A percentile compares a stretch with the other conserved stretches of the same genome.
phyloP scores from a whole-genome alignment of 2,888 invertebrate genomes.

The Trichopria drosophilae region DNA sequence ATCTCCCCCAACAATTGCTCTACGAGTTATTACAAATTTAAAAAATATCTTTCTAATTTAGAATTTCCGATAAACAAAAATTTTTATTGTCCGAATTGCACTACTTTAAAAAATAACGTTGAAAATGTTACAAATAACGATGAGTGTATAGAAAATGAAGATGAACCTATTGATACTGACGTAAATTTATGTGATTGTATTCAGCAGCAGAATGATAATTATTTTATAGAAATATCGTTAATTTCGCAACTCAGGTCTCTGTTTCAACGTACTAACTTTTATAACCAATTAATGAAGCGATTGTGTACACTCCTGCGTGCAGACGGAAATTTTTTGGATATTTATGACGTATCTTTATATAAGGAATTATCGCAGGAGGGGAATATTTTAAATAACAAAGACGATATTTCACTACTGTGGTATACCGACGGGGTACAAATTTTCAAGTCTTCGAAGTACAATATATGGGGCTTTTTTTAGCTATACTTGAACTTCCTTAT shows the following conservation, averaged over 20 bases:
- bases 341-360: constrained; percentile 7
- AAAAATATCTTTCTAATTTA: background rate
- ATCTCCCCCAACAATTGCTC: constrained; percentile 4
- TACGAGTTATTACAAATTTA: background rate
- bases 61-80: background rate
- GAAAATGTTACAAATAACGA: background rate
- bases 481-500: constrained; percentile 30
- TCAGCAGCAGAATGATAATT: constrained; percentile 1
- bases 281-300: background rate
- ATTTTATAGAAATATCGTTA: constrained; percentile 3
- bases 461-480: constrained; percentile 31
- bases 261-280: background rate
- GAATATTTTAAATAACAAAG: constrained; percentile 1
- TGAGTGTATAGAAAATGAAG: too few species aligned
- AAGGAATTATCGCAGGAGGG: background rate
- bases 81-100: constrained; percentile 8
- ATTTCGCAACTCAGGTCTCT: constrained; percentile 1
- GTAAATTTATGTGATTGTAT: background rate
- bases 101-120: background rate
- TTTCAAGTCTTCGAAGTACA: constrained; percentile 28
- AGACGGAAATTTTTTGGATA: background rate
- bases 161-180: too few species aligned
- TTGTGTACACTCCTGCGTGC: background rate
- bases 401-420: constrained; percentile 6
- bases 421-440: constrained; percentile 28